These are phyloP conservation scores for Lethenteron reissneri DNA, from an alignment of 2,113 vertebrate species.

Conservation along the genomic window DNA sequence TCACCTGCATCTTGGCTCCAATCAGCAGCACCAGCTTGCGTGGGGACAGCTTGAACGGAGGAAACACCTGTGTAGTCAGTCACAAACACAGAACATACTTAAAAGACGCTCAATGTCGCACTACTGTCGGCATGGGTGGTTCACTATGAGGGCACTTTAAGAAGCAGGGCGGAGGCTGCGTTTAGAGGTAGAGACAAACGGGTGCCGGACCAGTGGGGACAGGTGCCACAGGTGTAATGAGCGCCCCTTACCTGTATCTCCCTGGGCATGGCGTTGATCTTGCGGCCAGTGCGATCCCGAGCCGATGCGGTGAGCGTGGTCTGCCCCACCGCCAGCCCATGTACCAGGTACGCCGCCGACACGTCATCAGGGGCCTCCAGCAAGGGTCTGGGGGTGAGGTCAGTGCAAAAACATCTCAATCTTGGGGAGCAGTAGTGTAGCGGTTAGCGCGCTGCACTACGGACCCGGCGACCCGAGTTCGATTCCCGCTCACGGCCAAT, in stretches of 20 bases:
- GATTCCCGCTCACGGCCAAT: too few species aligned
- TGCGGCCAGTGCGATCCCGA: constrained; percentile 33
- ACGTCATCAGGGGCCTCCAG: constrained; percentile 37
- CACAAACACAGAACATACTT: neutral
- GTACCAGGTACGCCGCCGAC: constrained; percentile 45
- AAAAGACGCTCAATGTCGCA: neutral
- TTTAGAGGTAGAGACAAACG: neutral
- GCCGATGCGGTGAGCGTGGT: constrained; percentile 48
- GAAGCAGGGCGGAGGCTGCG: neutral
- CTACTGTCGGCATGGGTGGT: neutral
- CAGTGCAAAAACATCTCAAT: too few species aligned
- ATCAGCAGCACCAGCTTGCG: constrained; percentile 57
- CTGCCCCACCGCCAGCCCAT: constrained; percentile 47
- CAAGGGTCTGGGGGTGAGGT: neutral
- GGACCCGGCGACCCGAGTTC: too few species aligned
- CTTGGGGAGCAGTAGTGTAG: too few species aligned
- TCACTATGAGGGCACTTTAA: neutral
- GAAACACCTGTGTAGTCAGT: constrained; percentile 42
- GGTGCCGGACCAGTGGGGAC: neutral
- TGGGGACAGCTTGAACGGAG: constrained; percentile 58
- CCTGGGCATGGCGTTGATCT: constrained; percentile 43
- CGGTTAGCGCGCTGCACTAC: too few species aligned
- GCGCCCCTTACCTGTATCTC: constrained; percentile 52
- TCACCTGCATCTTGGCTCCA: constrained; percentile 67
- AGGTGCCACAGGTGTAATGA: neutral